Percentiles rank a stretch among this genome's conserved stretches.
Conservation (phyloP, 1,140 invertebrate species). For the Meteorus sp. region DNA sequence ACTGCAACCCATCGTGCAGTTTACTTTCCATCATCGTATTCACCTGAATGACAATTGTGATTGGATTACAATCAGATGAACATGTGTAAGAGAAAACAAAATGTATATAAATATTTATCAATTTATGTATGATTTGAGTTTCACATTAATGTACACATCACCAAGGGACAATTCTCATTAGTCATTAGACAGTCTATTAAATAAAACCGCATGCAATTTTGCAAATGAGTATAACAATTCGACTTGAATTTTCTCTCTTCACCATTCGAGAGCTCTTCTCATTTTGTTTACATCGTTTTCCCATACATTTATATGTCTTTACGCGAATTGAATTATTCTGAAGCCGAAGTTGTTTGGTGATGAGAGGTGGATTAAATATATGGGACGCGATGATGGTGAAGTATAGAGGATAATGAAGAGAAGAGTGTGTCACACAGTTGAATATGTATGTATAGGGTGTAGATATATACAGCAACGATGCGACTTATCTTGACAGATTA, state of each 20-base stretch:
- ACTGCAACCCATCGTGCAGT: too few species aligned
- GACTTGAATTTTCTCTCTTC: too few species aligned
- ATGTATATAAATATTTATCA: too few species aligned
- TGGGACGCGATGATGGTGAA: too few species aligned
- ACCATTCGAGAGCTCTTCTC: neutral
- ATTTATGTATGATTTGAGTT: too few species aligned
- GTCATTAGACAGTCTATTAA: neutral
- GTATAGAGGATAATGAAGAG: neutral
- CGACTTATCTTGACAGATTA: slow-evolving; percentile 6
- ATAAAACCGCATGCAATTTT: neutral
- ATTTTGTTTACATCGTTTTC: too few species aligned
- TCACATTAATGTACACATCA: too few species aligned
- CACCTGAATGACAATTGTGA: too few species aligned
- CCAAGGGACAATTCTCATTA: neutral
- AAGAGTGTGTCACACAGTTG: neutral
- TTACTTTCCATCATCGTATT: too few species aligned
- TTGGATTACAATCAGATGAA: too few species aligned
- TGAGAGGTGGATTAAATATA: neutral
- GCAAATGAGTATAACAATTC: neutral
- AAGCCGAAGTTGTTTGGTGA: neutral
- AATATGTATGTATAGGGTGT: neutral
- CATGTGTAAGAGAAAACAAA: too few species aligned
- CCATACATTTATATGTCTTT: too few species aligned
- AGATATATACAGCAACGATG: neutral
- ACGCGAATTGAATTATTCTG: slow-evolving; percentile 1